These are phyloP conservation scores for Synergus laeviventris DNA, from an alignment of 2,888 invertebrate species.

Conservation along the genomic window DNA sequence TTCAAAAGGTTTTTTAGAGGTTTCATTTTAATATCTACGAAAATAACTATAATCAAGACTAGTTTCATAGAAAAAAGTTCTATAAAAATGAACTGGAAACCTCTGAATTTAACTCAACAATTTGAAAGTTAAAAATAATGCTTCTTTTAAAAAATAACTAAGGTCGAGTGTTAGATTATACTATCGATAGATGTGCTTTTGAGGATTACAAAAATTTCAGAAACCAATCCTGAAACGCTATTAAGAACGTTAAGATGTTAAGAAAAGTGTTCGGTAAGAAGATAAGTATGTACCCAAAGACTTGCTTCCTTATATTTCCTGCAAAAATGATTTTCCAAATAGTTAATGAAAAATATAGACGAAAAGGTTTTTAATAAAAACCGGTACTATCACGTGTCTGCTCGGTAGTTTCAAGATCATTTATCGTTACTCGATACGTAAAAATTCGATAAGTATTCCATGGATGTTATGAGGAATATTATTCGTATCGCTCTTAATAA, in stretches of 20 bases:
- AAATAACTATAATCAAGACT: background rate
- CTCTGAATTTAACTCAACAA: slow-evolving; percentile 7
- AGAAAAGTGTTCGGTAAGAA: slow-evolving; percentile 29
- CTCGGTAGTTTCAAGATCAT: slow-evolving; percentile 15
- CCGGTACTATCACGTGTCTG: background rate
- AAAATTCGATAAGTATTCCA: slow-evolving; percentile 36
- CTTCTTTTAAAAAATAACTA: background rate
- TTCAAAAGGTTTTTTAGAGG: background rate
- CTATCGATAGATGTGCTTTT: slow-evolving; percentile 16
- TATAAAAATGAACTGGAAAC: background rate
- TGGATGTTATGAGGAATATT: slow-evolving; percentile 36
- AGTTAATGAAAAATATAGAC: slow-evolving; percentile 17
- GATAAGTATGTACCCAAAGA: slow-evolving; percentile 37
- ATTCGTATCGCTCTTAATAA: slow-evolving; percentile 54
- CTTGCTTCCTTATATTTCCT: slow-evolving; percentile 37
- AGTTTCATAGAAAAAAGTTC: background rate
- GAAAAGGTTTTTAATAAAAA: background rate
- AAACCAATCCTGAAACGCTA: slow-evolving; percentile 16
- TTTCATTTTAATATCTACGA: background rate
- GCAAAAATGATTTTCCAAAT: slow-evolving; percentile 22
- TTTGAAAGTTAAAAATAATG: background rate
- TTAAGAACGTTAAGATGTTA: background rate
- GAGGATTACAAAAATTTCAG: background rate
- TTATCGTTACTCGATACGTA: slow-evolving; percentile 27
- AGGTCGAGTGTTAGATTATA: background rate